phyloP scores from a whole-genome alignment of 2,888 invertebrate species.

The Neria commutata region DNA sequence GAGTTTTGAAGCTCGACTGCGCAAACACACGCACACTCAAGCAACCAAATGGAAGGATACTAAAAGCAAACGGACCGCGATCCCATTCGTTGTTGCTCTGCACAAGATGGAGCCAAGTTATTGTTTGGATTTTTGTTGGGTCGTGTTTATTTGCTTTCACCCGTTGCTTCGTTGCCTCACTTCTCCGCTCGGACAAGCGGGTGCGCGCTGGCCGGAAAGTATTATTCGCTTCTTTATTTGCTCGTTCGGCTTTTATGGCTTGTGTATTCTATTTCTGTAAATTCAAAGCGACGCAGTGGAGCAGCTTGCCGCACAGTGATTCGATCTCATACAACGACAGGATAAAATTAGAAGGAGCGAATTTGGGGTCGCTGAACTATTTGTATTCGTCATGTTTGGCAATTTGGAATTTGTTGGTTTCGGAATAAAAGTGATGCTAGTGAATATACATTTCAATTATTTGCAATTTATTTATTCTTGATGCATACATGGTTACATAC shows the following conservation, averaged over 20 bases:
- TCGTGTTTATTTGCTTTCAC: background rate
- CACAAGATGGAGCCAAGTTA: background rate
- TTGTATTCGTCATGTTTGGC: too few species aligned
- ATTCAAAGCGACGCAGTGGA: background rate
- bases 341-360: too few species aligned
- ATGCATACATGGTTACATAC: too few species aligned
- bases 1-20: conserved; percentile 11
- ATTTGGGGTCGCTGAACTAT: too few species aligned
- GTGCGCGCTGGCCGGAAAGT: conserved; percentile 41
- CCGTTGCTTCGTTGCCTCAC: background rate
- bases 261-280: background rate
- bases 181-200: background rate
- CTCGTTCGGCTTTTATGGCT: conserved; percentile 51
- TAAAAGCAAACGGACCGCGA: background rate
- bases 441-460: too few species aligned
- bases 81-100: background rate
- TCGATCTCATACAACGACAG: too few species aligned
- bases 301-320: too few species aligned
- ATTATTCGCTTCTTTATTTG: conserved; percentile 43
- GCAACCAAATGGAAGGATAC: background rate
- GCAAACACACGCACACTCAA: background rate
- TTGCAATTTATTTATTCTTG: too few species aligned
- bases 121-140: background rate
- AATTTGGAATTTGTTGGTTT: too few species aligned
- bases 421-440: too few species aligned